phyloP scores from a whole-genome alignment of 2,888 invertebrate genomes.

The Pristionchus fissidentatus region DNA sequence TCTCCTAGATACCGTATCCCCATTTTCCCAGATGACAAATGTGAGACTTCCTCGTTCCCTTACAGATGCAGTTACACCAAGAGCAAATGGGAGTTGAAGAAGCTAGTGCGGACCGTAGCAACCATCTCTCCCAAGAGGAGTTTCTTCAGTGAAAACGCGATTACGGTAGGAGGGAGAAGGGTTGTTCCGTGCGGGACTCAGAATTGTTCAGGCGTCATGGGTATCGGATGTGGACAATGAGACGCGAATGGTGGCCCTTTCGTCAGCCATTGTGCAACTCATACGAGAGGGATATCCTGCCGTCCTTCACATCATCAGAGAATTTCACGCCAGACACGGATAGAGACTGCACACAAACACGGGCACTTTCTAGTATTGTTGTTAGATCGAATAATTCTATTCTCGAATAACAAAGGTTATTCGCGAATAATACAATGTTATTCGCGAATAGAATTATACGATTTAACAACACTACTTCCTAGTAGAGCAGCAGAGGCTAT shows the following conservation, averaged over 20 bases:
- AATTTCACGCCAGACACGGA: constrained; percentile 53
- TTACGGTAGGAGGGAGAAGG: constrained; percentile 54
- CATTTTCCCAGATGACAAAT: constrained; percentile 50
- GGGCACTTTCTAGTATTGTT: background rate
- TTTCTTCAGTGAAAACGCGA: constrained; percentile 69
- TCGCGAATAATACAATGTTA: no score
- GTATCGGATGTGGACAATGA: constrained; percentile 65
- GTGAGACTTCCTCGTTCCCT: constrained; percentile 55
- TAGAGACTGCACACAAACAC: background rate
- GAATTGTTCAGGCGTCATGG: constrained; percentile 64
- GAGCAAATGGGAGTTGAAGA: constrained; percentile 66
- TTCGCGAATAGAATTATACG: no score
- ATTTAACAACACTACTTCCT: background rate
- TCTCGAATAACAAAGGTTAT: no score
- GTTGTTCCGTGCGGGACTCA: background rate
- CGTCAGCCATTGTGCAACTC: constrained; percentile 71
- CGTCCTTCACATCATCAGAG: constrained; percentile 70
- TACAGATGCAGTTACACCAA: constrained; percentile 66
- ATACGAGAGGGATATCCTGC: constrained; percentile 71
- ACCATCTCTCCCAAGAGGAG: constrained; percentile 63
- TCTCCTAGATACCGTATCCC: constrained; percentile 48
- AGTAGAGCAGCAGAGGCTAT: no score
- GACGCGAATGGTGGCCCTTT: constrained; percentile 67
- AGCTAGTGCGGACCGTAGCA: constrained; percentile 56
- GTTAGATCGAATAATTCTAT: no score